Evolutionary conservation across 2,797 vertebrate genomes (phyloP), one percentile per base, ranked within the genome.

Genomic region (Erethizon dorsatum): DNA sequence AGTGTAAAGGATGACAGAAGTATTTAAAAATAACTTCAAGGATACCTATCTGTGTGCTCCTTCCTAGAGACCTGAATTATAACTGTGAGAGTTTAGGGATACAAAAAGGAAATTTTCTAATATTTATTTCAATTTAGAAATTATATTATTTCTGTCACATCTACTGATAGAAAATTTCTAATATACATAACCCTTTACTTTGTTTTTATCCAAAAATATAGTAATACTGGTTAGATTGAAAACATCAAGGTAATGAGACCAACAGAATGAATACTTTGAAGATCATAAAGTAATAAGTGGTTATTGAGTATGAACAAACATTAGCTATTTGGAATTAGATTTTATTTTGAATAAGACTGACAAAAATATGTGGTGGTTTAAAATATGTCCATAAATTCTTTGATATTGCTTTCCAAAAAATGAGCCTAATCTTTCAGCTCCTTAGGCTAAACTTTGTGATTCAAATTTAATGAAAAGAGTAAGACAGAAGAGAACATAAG

Each of bases 151-250:
- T 95, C 67, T 93, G 69, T 47, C 71, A 56, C 37, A 83, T 85
- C 33, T 91, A n/a, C 59, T 77, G 31, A 73, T 2, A 18, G 47
- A 78, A 79, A 79, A 84, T 82, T 95, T 95, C 59, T 95, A 41
- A 65, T 61, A 82, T 6, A 18, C 17, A 79, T 18, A 79, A 2
- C 33, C 31, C 5, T 83, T 26, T n/a, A 69, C 31, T 86, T 89
- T 83, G 80, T 90, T 96, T 90, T 87, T 63, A 96, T 87, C 13
- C 15, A 56, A 94, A 94, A 93, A 91, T 88, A 50, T 2, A 67
- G 1, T 61, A 94, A 91, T 13, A 75, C 8, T 69, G 26, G 54
- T 78, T 73, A 82, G 15, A 85, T 1, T 89, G 13, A 24, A 83
- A 83, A 92, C 33, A 86, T 71, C 45, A 89, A 91, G 31, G 45